Evolutionary conservation across 2,797 vertebrate species (phyloP), one percentile per base, ranked within the genome.

Genomic region (Adelosebastes latens): DNA sequence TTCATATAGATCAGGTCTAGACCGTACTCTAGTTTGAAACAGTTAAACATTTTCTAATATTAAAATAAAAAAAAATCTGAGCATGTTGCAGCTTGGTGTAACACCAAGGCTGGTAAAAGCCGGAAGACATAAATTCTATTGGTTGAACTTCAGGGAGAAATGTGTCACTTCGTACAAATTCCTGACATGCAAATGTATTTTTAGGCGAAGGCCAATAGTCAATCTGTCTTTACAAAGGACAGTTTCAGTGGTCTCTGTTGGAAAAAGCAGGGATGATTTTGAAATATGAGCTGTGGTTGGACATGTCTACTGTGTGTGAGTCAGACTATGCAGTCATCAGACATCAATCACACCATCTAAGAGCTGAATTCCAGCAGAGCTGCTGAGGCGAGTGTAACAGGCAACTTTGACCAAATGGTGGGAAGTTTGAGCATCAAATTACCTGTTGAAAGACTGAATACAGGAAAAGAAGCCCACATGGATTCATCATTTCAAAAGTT

Each of bases 391-490:
- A 58, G 46, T 71, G 42, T 74, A 69, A 77, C 18, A 64, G 55
- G 18, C 39, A 80, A 56, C 60, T 65, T 36, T 49, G 64, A 79
- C 59, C n/a, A 9, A 77, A 62, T 53, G 27, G 77, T 77, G 65
- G 79, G 77, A 86, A 81, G 64, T 55, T 67, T 39, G 29, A 69
- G 76, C 31, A 1, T 79, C 77, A 6, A 25, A 27, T 87, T 88
- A 89, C 72, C 83, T 81, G 82, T 59, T 87, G 39, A 82, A 82
- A 85, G 81, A 89, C 18, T 52, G 72, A 88, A 60, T 10, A 24
- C 69, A 80, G 53, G 77, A 71, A 85, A 65, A 32, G 36, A 82
- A n/a, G 22, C 36, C 78, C 73, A 82, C 24, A 74, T 79, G 63
- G 66, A 80, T 80, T 87, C 6, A 31, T 72, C 55, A 83, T 84